Evolutionary conservation across 2,888 invertebrate genomes (phyloP), one percentile per base, ranked within the genome.

Genomic region (Synanthedon tipuliformis): DNA sequence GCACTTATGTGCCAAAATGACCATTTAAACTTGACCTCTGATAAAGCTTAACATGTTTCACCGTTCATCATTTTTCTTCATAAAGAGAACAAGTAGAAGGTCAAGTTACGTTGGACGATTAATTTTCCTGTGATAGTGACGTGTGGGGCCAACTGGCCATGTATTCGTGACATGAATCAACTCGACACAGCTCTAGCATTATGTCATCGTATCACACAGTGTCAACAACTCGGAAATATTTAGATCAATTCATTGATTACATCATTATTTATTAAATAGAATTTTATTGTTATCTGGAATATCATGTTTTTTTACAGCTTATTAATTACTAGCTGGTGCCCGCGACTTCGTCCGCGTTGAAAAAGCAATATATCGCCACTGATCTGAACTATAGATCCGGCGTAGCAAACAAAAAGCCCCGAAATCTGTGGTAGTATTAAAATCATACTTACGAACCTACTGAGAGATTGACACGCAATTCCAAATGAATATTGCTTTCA

Each of bases 81-180:
- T 18, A 23, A 18, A 45, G 45, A 7, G 49, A 23, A 16, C 16
- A 3, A n/a, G 45, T 18, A 12, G 49, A 54, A 60, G 74, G 56
- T 70, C 78, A 63, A 53, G 54, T 50, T 66, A 64, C 59, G 61
- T 56, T 34, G 34, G 34, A 34, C 34, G 5, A 8, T 34, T 34
- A 34, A 48, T 55, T 56, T 53, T 55, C 61, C 56, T 48, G 55
- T 57, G 72, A 71, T 75, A 76, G 66, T 59, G 54, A 53, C 53
- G 64, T 83, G 82, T 82, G 81, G 23, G 23, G 23, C 23, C 23
- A 23, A 23, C 23, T 45, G 45, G 82, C 82, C 82, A 83, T 56
- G 54, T 56, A 60, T 64, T 67, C 34, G 10, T 58, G 52, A 63
- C 62, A 63, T 66, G 69, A 70, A 69, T 70, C 69, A 66, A 66